Base-by-base conservation (phyloP, 1,140 invertebrate genomes). In the Orchesella cincta region DNA sequence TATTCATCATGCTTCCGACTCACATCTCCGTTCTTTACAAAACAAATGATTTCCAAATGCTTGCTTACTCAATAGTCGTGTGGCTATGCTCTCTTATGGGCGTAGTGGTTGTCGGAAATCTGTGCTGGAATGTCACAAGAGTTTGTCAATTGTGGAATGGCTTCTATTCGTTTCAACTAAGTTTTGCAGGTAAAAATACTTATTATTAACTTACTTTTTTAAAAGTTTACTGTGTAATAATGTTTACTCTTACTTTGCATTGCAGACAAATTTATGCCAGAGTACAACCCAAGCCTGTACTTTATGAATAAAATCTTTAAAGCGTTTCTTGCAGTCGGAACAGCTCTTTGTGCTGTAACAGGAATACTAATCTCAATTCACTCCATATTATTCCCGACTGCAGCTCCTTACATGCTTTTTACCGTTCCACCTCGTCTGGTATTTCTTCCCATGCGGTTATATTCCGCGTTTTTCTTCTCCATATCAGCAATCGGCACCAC, bases 61-160 rank as follows among this genome's bases (percentile, higher is more conserved):
- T 67, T 67, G 31, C 5, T 33, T 67, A 31, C 23, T 31, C 62
- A 2, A 33, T 33, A 18, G 23, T n/a, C 2, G 26, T 67, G 1
- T 67, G 62, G 26, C 62, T 67, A 29, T 14, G 26, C 8, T 3
- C 31, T 5, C 26, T 67, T 1, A 1, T 67, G 3, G 62, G 28
- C 33, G 62, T 67, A 3, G 62, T 67, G 8, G 5, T 8, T 23
- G 8, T 33, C 8, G 26, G 62, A 29, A 67, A 67, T 23, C 5
- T 31, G 2, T 29, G 29, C 2, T 29, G 26, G 62, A 31, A 29
- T n/a, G 2, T 8, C 12, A 14, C 2, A 12, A 29, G 33, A 33
- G 33, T 67, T 33, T 67, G 62, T 33, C 26, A 67, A 67, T 12
- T 31, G 12, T 67, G 62, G 62, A 67, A 67, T 33, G 62, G 16